These are phyloP conservation scores for Achatina immaculata DNA, from an alignment of 1,140 invertebrate species.

Conservation along the genomic window DNA sequence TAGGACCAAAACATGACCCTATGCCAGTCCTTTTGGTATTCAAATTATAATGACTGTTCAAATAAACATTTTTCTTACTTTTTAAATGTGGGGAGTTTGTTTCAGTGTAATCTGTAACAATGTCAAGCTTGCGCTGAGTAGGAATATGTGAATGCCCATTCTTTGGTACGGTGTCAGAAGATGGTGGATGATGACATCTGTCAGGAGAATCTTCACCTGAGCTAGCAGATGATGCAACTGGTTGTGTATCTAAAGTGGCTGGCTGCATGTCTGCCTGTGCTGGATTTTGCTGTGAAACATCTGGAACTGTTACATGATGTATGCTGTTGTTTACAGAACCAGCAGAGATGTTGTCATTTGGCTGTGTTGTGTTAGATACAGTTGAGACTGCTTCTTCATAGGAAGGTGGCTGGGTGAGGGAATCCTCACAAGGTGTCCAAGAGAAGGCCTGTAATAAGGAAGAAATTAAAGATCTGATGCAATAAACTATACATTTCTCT, in stretches of 20 bases:
- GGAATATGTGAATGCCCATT: neutral
- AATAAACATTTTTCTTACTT: no score
- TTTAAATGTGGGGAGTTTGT: no score
- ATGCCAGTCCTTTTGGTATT: no score
- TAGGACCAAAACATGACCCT: no score
- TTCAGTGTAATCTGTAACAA: no score
- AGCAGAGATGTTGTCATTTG: neutral
- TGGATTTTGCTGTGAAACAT: neutral
- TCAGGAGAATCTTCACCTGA: neutral
- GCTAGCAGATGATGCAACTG: neutral
- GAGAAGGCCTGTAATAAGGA: conserved; percentile 24
- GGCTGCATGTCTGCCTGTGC: neutral
- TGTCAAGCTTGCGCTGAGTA: neutral
- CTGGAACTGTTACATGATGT: neutral
- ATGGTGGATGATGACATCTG: neutral
- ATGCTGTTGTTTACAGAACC: neutral
- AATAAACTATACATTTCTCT: neutral
- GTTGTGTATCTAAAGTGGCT: neutral
- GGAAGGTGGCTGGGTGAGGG: conserved; percentile 8
- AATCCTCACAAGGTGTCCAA: conserved; percentile 6
- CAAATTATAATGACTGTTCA: no score
- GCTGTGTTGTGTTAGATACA: neutral
- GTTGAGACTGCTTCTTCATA: conserved; percentile 23
- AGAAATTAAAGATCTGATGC: neutral
- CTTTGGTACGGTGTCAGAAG: neutral